These are phyloP conservation scores for Chrysotoxum bicinctum DNA, from an alignment of 2,888 invertebrate species.

Conservation along the genomic window DNA sequence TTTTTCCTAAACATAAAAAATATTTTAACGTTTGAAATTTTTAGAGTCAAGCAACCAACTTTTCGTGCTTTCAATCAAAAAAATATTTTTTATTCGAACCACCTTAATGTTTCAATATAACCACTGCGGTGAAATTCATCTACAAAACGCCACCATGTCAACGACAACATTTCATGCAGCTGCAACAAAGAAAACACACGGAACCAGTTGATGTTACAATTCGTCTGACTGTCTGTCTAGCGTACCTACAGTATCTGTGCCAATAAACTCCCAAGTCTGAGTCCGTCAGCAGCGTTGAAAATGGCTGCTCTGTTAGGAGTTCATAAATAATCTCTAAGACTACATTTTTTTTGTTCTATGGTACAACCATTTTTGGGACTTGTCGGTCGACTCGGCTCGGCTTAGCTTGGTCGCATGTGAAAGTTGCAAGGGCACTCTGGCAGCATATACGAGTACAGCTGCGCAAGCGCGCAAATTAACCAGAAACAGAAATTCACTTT, in stretches of 20 bases:
- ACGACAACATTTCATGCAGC: conserved; percentile 34
- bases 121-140: conserved; percentile 22
- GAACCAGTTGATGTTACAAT: conserved; percentile 46
- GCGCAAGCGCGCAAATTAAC: conserved; percentile 35
- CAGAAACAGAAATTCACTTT: conserved; percentile 27
- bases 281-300: conserved; percentile 14
- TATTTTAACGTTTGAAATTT: too few relatives aligned
- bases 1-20: too few relatives aligned
- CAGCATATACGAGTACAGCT: conserved; percentile 19
- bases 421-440: conserved; percentile 60
- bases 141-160: conserved; percentile 24
- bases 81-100: too few relatives aligned
- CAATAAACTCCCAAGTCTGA: conserved; percentile 45
- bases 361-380: conserved; percentile 49
- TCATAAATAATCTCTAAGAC: conserved; percentile 50
- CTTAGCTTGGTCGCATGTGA: conserved; percentile 38
- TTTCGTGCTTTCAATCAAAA: too few relatives aligned
- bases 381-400: background rate
- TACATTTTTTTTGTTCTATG: conserved; percentile 29
- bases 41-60: too few relatives aligned
- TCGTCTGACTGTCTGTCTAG: conserved; percentile 59
- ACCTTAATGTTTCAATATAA: too few relatives aligned
- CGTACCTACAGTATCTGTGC: conserved; percentile 41
- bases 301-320: conserved; percentile 33
- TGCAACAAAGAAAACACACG: conserved; percentile 39